Base-by-base conservation (phyloP, 37 sponge, comb jelly and placozoan genomes). In the Haliclona indistincta region DNA sequence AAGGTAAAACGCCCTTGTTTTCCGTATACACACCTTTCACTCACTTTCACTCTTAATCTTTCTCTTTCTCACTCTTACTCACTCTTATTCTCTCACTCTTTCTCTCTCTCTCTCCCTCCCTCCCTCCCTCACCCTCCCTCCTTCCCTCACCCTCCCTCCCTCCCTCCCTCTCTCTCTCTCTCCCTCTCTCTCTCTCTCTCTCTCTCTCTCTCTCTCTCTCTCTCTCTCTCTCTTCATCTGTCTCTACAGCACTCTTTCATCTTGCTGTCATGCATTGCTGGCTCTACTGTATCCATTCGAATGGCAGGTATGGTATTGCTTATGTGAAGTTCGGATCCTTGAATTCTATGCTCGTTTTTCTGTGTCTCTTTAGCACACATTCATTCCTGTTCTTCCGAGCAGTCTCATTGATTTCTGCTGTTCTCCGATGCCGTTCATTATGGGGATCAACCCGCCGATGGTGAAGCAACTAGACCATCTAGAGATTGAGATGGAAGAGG, bases 241-340 rank as follows among this genome's bases (percentile, higher is more conserved):
- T 30, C 25, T 60, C 7, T 60, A 7, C 62, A 88, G 83, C 25
- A 28, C 36, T 45, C 56, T 77, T 11, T 55, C 74, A 26, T 68
- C 83, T 42, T 75, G 78, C 20, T 81, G 88, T 71, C 88, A 87
- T 47, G 82, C 82, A 38, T 66, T 87, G 5, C 39, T 80, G 64
- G 91, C 95, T 17, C 76, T 95, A 22, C 72, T 95, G 30, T 95
- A 95, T 63, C 95, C 95, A 26, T 87, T 90, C 55, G 76, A 72
- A 45, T 95, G 95, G 95, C 95, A 92, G 88, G 93, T 92, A 53
- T 64, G 80, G 33, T 1, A 23, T 20, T 38, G 7, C 7, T 11
- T 20, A 20, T n/a, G 63, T n/a, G 15, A 30, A 10, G 25, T 61
- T n/a, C 23, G 10, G 25, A 10, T 20, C 63, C 15, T 35, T 66